Evolutionary conservation across 2,113 vertebrate genomes (phyloP).

Genomic region (Melanocharis versteri): DNA sequence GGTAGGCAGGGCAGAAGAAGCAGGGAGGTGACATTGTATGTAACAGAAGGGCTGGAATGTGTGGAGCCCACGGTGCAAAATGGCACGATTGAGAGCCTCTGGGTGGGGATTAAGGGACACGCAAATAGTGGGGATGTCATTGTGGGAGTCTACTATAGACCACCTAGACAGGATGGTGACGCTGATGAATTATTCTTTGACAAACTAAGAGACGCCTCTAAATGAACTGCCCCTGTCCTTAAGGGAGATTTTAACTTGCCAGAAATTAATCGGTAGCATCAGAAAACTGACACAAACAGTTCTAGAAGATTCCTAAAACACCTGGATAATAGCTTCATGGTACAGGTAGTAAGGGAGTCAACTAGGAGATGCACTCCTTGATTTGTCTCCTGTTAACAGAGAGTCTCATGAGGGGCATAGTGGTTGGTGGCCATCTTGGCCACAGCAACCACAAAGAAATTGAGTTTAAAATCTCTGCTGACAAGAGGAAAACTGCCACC

Average conservation of each 20-base stretch:
- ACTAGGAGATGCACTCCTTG: neutral
- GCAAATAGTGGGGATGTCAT: neutral
- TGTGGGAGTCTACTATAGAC: neutral
- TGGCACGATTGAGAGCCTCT: accelerated
- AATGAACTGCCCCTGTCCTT: neutral
- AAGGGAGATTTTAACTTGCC: neutral
- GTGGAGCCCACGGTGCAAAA: too few relatives aligned
- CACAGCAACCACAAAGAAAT: accelerated
- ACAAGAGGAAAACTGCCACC: neutral
- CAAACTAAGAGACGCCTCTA: neutral
- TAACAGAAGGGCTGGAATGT: neutral
- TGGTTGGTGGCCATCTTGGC: neutral
- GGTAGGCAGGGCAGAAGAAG: neutral
- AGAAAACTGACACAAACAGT: neutral
- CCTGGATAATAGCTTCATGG: too few relatives aligned
- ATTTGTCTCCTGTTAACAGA: neutral
- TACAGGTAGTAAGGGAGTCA: neutral
- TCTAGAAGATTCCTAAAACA: neutral
- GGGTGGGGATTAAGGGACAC: neutral
- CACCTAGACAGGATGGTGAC: neutral
- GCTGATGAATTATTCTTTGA: neutral
- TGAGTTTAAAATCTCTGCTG: neutral
- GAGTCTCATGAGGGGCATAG: neutral
- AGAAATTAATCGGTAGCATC: neutral
- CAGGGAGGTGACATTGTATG: accelerated